Evolutionary conservation across 1,140 invertebrate genomes (phyloP), one percentile per base, ranked within the genome.

Genomic region (Halotydeus destructor): DNA sequence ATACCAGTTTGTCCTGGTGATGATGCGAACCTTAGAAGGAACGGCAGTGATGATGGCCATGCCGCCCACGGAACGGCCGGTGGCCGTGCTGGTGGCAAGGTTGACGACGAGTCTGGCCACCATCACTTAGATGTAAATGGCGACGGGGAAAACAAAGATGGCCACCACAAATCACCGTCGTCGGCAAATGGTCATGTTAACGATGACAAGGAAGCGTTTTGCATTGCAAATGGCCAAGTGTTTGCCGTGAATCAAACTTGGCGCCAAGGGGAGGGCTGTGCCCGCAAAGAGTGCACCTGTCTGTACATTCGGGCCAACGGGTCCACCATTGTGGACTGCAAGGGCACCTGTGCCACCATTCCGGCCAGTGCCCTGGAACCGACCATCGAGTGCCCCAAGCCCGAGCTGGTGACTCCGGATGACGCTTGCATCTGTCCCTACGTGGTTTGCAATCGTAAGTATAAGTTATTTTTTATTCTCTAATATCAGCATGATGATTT

Each of bases 1-100:
- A 69, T 80, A 46, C 73, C 80, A 36, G 61, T 80, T 1, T 85
- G 81, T 54, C 30, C 30, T 16, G 16, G n/a, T 30, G 27, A n/a
- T 30, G 27, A 16, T 31, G 30, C 30, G 12, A 31, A 16, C 18
- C 12, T 12, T 31, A 31, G 30, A n/a, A 31, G 30, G 12, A 16
- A 1, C 18, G 30, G 30, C 18, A 16, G 30, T 12, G 16, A 31
- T 31, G 16, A 2, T 31, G 12, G 12, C 4, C 12, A 31, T 31
- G 2, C 30, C 30, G 16, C 12, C 11, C 25, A 24, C 11, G 38
- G 6, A 5, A n/a, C 38, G 14, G 35, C 26, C 30, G n/a, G n/a
- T n/a, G n/a, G n/a, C n/a, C n/a, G n/a, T n/a, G n/a, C n/a, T n/a
- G n/a, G n/a, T n/a, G n/a, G n/a, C n/a, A n/a, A n/a, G n/a, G n/a